Conservation (phyloP, 1,140 invertebrate genomes). For the Bactericera cockerelli region DNA sequence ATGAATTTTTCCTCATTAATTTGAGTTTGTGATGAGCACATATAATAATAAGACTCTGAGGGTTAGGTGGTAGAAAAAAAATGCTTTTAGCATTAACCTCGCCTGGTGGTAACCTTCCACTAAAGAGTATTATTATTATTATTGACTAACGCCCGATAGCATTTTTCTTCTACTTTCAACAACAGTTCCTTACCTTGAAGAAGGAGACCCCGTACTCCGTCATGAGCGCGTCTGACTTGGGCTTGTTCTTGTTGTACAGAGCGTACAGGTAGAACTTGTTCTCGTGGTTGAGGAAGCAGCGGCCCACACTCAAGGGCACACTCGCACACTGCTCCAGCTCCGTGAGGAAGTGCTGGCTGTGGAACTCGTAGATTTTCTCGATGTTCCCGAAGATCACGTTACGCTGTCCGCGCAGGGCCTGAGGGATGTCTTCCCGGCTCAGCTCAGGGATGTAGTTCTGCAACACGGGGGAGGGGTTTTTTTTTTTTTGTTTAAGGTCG, state of each 20-base stretch:
- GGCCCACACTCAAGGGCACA: conserved; percentile 58
- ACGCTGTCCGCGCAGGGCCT: conserved; percentile 55
- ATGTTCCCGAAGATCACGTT: conserved; percentile 75
- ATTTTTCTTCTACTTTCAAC: too few species aligned
- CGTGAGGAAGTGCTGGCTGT: conserved; percentile 59
- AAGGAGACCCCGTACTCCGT: conserved; percentile 65
- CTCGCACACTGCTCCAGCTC: conserved; percentile 60
- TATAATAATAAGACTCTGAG: too few species aligned
- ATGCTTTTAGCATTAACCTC: too few species aligned
- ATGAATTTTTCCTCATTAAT: too few species aligned
- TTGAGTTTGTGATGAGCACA: too few species aligned
- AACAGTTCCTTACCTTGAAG: conserved; percentile 44
- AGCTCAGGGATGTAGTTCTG: conserved; percentile 73
- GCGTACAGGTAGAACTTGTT: conserved; percentile 74
- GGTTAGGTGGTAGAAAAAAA: too few species aligned
- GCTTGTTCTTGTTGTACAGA: conserved; percentile 79
- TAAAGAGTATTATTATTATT: too few species aligned
- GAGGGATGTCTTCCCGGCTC: conserved; percentile 62
- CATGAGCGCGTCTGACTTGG: conserved; percentile 70
- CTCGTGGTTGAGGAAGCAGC: conserved; percentile 54
- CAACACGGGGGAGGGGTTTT: conserved; percentile 10
- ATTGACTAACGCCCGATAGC: too few species aligned
- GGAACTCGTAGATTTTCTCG: conserved; percentile 72
- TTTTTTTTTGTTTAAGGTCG: background rate
- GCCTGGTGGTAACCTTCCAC: too few species aligned